These are phyloP conservation scores for Eulemur mongoz DNA, from an alignment of 2,797 vertebrate species.

Conservation along the genomic window DNA sequence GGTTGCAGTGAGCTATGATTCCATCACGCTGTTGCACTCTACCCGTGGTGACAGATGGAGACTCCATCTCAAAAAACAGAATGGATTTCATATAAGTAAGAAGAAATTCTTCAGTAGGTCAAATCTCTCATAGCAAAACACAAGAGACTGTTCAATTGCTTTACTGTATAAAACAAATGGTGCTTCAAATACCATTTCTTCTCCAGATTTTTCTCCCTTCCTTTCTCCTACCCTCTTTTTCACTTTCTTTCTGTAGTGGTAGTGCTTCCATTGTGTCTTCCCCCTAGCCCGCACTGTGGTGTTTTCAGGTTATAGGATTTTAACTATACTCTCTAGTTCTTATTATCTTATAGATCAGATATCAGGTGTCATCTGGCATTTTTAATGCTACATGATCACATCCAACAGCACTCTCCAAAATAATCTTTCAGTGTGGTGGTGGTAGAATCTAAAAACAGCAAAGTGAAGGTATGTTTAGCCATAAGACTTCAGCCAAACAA, in stretches of 20 bases:
- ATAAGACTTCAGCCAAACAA: not conserved
- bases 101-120: not conserved
- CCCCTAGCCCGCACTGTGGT: fast-evolving
- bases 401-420: not conserved
- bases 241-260: not conserved
- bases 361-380: not conserved
- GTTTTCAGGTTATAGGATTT: not conserved
- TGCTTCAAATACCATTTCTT: not conserved
- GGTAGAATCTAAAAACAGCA: not conserved
- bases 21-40: too few species aligned
- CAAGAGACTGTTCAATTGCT: not conserved
- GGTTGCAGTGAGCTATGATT: too few species aligned
- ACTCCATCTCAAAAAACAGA: too few species aligned
- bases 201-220: not conserved
- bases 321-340: not conserved
- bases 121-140: not conserved
- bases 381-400: slow-evolving; percentile 12
- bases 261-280: not conserved
- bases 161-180: not conserved
- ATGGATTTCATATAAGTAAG: not conserved
- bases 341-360: not conserved
- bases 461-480: not conserved
- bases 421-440: not conserved
- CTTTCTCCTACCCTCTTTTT: not conserved
- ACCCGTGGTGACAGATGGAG: too few species aligned